Percentiles rank a stretch among this genome's conserved stretches.
These are phyloP conservation scores for Drosophila biarmipes DNA, from an alignment of 1,140 invertebrate genomes.

Conservation along the genomic window DNA sequence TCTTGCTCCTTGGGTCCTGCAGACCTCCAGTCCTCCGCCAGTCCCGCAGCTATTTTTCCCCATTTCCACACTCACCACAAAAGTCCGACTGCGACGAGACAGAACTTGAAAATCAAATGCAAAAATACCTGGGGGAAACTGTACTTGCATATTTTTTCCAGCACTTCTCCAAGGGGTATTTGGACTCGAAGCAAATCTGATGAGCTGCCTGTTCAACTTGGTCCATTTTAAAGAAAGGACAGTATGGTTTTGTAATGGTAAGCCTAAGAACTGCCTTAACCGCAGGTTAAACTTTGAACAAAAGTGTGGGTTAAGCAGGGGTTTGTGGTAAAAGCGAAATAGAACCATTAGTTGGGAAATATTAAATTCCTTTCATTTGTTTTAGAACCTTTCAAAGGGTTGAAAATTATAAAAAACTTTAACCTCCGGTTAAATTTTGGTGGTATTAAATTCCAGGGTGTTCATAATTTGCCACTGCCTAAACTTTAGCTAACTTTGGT, in stretches of 20 bases:
- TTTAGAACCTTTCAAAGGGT: too few relatives aligned
- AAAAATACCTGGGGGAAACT: slow-evolving; percentile 57
- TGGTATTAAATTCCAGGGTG: background rate
- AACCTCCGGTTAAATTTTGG: background rate
- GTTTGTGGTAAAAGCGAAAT: too few relatives aligned
- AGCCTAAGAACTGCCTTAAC: too few relatives aligned
- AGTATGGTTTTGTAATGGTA: too few relatives aligned
- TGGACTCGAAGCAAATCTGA: background rate
- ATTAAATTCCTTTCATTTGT: too few relatives aligned
- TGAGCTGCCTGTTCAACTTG: background rate
- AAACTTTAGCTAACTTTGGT: background rate
- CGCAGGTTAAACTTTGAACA: too few relatives aligned
- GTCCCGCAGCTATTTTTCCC: background rate
- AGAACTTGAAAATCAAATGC: slow-evolving; percentile 70
- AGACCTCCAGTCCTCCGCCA: background rate
- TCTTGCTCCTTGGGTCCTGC: background rate
- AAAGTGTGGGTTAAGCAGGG: too few relatives aligned
- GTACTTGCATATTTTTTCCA: slow-evolving; percentile 20
- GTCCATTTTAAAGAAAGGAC: too few relatives aligned
- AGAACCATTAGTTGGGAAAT: too few relatives aligned
- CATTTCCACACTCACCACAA: slow-evolving; percentile 11
- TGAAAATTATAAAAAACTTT: background rate
- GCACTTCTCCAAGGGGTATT: slow-evolving; percentile 6
- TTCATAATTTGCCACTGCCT: too few relatives aligned
- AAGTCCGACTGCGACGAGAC: slow-evolving; percentile 12